These are phyloP conservation scores for Bhutanitis thaidina DNA, from an alignment of 2,888 invertebrate species.

Conservation along the genomic window DNA sequence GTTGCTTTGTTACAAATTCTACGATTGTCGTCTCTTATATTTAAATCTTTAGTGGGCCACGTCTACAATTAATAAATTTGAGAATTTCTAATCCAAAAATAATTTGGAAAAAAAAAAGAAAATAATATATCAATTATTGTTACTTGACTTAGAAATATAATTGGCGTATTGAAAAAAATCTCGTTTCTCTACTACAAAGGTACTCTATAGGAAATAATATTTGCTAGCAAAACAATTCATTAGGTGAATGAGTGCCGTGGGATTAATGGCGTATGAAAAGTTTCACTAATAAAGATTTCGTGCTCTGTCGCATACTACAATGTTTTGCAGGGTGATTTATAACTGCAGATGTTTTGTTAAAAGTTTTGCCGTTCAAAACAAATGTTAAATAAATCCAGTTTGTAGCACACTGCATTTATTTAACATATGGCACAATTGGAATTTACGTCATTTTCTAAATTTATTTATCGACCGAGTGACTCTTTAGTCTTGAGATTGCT, in stretches of 20 bases:
- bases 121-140: no score
- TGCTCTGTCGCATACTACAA: conserved; percentile 19
- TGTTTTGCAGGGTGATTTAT: conserved; percentile 16
- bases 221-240: conserved; percentile 29
- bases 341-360: conserved; percentile 14
- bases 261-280: conserved; percentile 30
- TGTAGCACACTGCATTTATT: background rate
- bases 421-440: background rate
- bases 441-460: no score
- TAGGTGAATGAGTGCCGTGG: conserved; percentile 29
- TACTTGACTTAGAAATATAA: no score
- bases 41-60: no score
- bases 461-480: no score
- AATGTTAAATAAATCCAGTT: conserved; percentile 1
- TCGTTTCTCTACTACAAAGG: background rate
- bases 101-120: no score
- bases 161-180: no score
- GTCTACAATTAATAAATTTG: no score
- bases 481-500: no score
- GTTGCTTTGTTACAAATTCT: no score
- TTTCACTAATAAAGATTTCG: conserved; percentile 32
- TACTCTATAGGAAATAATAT: conserved; percentile 14
- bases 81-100: no score
- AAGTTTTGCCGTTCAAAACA: conserved; percentile 1
- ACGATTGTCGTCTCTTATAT: no score